Evolutionary conservation across 2,888 invertebrate species (phyloP), one percentile per base, ranked within the genome.

Genomic region (Eretmocerus hayati): DNA sequence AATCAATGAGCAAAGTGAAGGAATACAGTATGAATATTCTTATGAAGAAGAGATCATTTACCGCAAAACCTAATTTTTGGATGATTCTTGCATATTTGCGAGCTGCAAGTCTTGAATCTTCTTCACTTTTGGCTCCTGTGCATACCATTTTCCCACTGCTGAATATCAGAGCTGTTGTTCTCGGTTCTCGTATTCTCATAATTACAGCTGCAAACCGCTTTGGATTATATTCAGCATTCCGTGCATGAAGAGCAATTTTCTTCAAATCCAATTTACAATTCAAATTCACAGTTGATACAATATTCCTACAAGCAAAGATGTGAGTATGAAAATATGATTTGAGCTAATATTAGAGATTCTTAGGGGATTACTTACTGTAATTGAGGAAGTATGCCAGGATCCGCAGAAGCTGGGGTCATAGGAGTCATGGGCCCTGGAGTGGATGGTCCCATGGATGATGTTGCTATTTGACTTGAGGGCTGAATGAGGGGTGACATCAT

Each of bases 121-220:
- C 87, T 69, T 89, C 88, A 69, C 86, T 87, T 72, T 88, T 89
- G 1, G 89, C 88, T 31, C 89, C 89, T 1, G 89, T 89, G 66
- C 88, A 89, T 5, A 89, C 89, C 87, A 89, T 89, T 75, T 89
- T 90, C 2, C 89, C 88, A 9, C 87, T 87, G 56, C 85, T 85
- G 63, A 89, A 89, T 51, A 89, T 89, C 5, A 90, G 73, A 15
- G 88, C 88, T 1, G 88, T 89, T 2, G 88, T 97, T 89, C 96
- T 62, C 79, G 81, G 72, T 83, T 90, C 69, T 65, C 96, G 79
- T 58, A 85, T 85, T 62, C 85, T 73, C 97, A 99, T 99, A 47
- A 99, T 97, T 4, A 99, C 96, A 32, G 97, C 97, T 42, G 96
- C 95, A 77, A 99, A 99, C 64, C 97, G 86, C 74, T 97, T 97